Evolutionary conservation across 2,113 vertebrate species (phyloP).

Genomic region (Gadus chalcogrammus): DNA sequence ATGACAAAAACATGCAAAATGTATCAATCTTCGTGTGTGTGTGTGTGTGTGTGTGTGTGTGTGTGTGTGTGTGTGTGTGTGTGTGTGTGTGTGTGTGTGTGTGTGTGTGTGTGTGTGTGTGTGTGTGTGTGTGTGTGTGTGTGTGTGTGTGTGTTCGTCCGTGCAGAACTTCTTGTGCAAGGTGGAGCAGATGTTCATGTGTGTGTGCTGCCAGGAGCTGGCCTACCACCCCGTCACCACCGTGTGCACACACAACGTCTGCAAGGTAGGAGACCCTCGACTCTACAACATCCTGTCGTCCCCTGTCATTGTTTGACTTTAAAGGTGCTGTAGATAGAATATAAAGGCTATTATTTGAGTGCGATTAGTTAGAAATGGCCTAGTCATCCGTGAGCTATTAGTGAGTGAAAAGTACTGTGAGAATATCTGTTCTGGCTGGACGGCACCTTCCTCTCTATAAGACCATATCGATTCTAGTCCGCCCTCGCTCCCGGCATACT

Average conservation of each 20-base stretch:
- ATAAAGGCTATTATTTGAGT: too few relatives aligned
- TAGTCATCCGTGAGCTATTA: too few relatives aligned
- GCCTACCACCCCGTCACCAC: constrained; percentile 96
- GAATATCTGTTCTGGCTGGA: too few relatives aligned
- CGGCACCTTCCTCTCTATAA: too few relatives aligned
- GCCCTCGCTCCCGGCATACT: too few relatives aligned
- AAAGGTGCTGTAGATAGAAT: neutral
- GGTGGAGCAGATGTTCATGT: constrained; percentile 98
- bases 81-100: too few relatives aligned
- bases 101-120: neutral
- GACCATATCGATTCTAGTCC: too few relatives aligned
- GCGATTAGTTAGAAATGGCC: too few relatives aligned
- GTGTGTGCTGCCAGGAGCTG: constrained; percentile 97
- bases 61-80: neutral
- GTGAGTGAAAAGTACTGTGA: too few relatives aligned
- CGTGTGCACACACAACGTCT: constrained; percentile 93
- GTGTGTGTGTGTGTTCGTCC: neutral
- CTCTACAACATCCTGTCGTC: neutral
- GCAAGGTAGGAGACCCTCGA: constrained; percentile 80
- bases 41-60: neutral
- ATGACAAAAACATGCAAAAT: too few relatives aligned
- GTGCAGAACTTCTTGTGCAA: constrained; percentile 92
- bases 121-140: neutral
- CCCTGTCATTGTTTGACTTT: neutral
- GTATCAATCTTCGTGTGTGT: neutral